A percentile compares a stretch with the other conserved stretches of the same genome.
Evolutionary conservation across 1,140 invertebrate species (phyloP).

Genomic region (Lethrus apterus): DNA sequence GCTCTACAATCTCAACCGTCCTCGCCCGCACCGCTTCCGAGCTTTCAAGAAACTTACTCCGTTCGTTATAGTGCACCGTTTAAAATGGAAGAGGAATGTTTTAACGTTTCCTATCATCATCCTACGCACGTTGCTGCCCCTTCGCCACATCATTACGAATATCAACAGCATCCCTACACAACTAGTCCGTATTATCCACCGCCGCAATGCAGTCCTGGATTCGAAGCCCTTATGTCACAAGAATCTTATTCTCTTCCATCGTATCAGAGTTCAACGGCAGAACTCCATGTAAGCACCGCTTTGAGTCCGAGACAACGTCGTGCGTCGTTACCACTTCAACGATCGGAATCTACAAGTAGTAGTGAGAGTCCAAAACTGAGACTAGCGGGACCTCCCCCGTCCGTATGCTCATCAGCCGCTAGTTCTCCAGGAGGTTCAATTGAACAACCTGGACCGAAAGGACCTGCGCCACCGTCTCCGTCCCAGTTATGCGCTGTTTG

Average conservation of each 20-base stretch:
- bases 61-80: slow-evolving; percentile 57
- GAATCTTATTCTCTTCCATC: slow-evolving; percentile 55
- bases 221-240: slow-evolving; percentile 44
- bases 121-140: slow-evolving; percentile 42
- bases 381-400: slow-evolving; percentile 48
- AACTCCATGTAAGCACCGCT: slow-evolving; percentile 50
- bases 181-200: slow-evolving; percentile 48
- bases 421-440: slow-evolving; percentile 49
- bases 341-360: slow-evolving; percentile 67
- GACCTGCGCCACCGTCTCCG: slow-evolving; percentile 57
- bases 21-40: slow-evolving; percentile 59
- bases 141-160: slow-evolving; percentile 51
- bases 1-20: slow-evolving; percentile 34
- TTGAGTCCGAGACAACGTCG: slow-evolving; percentile 55
- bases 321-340: slow-evolving; percentile 64
- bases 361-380: slow-evolving; percentile 57
- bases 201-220: slow-evolving; percentile 48
- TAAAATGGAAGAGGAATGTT: slow-evolving; percentile 75
- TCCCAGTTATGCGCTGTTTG: slow-evolving; percentile 96
- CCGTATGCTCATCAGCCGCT: slow-evolving; percentile 59
- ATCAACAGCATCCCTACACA: slow-evolving; percentile 49
- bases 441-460: slow-evolving; percentile 37
- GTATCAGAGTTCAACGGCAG: slow-evolving; percentile 50
- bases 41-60: slow-evolving; percentile 81
- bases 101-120: slow-evolving; percentile 48